Conservation (phyloP, 2,113 vertebrate species). For the Delphinus delphis region DNA sequence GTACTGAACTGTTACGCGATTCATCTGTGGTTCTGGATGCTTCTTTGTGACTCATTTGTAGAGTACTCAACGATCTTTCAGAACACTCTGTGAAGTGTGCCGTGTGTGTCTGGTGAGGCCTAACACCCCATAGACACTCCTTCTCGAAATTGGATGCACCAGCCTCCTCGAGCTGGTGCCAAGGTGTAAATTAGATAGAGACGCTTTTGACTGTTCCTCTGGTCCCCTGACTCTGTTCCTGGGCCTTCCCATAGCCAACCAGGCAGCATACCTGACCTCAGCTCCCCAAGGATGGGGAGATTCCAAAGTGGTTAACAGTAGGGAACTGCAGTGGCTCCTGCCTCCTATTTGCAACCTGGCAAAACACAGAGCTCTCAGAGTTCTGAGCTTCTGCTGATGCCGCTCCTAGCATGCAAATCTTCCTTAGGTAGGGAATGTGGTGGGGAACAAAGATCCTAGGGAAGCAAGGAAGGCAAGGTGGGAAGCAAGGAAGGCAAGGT, state of each 20-base stretch:
- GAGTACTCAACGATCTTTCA: conserved; percentile 69
- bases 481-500: background rate
- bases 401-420: background rate
- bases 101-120: conserved; percentile 61
- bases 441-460: background rate
- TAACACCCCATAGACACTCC: conserved; percentile 80
- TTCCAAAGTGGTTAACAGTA: background rate
- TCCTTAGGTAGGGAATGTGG: background rate
- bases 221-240: conserved; percentile 63
- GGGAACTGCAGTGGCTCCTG: background rate
- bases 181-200: conserved; percentile 83
- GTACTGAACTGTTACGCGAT: conserved; percentile 52
- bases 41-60: conserved; percentile 82
- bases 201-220: conserved; percentile 54
- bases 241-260: conserved; percentile 56
- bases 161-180: conserved; percentile 74
- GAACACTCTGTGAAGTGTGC: background rate
- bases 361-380: conserved; percentile 35
- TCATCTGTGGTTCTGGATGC: conserved; percentile 64
- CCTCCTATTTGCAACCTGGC: background rate
- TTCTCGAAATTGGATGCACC: conserved; percentile 81
- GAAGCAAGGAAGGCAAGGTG: background rate
- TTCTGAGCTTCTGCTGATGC: background rate
- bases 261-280: conserved; percentile 29
- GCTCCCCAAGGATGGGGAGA: background rate